These are phyloP conservation scores for Lepidochitona cinerea DNA, from an alignment of 2,888 invertebrate genomes.

Conservation along the genomic window DNA sequence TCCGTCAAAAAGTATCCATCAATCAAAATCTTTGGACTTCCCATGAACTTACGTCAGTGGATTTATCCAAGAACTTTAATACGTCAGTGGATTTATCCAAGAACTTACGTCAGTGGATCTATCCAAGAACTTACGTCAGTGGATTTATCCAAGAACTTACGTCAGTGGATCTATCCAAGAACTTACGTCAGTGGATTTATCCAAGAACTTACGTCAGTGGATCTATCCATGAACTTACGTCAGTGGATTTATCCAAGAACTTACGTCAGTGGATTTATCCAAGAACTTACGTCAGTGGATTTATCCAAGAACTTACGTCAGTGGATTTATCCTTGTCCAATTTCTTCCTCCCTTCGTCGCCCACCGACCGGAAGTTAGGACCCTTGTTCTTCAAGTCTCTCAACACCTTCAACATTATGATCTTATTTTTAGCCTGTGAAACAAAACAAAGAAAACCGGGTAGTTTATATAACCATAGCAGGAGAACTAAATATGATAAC, in stretches of 20 bases:
- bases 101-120: not conserved
- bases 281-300: not conserved
- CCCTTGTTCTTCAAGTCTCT: conserved; percentile 63
- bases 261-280: not conserved
- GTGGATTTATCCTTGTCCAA: conserved; percentile 1
- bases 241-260: not conserved
- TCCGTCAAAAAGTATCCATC: too few relatives aligned
- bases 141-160: not conserved
- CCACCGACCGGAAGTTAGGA: conserved; percentile 48
- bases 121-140: not conserved
- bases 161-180: not conserved
- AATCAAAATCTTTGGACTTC: too few relatives aligned
- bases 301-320: not conserved
- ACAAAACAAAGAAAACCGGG: not conserved
- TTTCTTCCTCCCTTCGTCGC: conserved; percentile 42
- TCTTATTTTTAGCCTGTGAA: conserved; percentile 67
- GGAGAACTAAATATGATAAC: too few relatives aligned
- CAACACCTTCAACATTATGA: conserved; percentile 68
- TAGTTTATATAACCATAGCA: too few relatives aligned
- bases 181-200: not conserved
- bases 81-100: too few relatives aligned
- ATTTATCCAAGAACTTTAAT: not conserved
- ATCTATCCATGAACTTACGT: not conserved
- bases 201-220: not conserved
- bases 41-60: not conserved